Evolutionary conservation across 1,140 invertebrate genomes (phyloP).

Genomic region (Drosophila lacteicornis): DNA sequence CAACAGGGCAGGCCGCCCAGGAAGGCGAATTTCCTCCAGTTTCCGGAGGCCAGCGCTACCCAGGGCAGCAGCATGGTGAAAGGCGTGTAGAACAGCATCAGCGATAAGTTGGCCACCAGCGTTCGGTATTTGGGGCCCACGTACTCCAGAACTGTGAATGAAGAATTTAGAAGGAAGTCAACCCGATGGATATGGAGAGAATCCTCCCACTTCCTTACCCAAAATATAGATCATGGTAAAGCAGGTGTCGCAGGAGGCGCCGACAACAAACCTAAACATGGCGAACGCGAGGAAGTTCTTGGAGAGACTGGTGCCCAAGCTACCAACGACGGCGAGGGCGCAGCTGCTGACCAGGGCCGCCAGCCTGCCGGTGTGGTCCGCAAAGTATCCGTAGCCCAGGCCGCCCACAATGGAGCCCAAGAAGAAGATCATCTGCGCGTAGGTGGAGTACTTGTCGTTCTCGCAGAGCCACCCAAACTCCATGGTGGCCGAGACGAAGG

Average conservation of each 20-base stretch:
- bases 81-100: constrained; percentile 93
- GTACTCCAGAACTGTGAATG: constrained; percentile 91
- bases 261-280: constrained; percentile 91
- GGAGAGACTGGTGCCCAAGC: constrained; percentile 89
- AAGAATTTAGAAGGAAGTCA: background rate
- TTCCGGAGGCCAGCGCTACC: constrained; percentile 89
- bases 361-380: constrained; percentile 92
- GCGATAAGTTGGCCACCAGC: constrained; percentile 94
- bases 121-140: constrained; percentile 94
- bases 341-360: constrained; percentile 92
- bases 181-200: background rate
- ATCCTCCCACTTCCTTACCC: constrained; percentile 86
- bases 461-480: constrained; percentile 94
- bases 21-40: constrained; percentile 90
- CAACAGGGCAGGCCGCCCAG: constrained; percentile 89
- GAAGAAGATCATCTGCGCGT: constrained; percentile 93
- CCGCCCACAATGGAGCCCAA: constrained; percentile 93
- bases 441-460: constrained; percentile 88
- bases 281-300: constrained; percentile 89
- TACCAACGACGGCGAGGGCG: constrained; percentile 89
- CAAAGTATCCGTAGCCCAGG: constrained; percentile 92
- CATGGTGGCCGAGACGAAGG: constrained; percentile 90
- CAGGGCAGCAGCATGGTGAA: constrained; percentile 91
- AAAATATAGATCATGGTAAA: constrained; percentile 96
- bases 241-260: constrained; percentile 94